These are phyloP conservation scores for Chironomus tentans DNA, from an alignment of 2,888 invertebrate genomes.

Conservation along the genomic window DNA sequence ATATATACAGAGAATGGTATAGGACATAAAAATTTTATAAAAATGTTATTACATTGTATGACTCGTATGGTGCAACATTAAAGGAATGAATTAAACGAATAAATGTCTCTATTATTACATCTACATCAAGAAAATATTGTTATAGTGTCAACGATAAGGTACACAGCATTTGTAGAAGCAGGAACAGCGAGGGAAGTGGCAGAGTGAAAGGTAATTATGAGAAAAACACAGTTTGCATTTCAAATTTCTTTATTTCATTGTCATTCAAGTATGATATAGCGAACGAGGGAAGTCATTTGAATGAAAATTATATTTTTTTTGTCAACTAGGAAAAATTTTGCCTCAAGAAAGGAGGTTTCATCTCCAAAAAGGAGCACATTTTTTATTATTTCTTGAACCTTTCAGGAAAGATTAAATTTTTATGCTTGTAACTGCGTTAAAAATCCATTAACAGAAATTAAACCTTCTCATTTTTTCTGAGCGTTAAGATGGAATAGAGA, in stretches of 20 bases:
- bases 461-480: neutral
- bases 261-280: neutral
- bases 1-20: neutral
- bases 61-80: neutral
- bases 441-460: slow-evolving; percentile 15
- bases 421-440: slow-evolving; percentile 17
- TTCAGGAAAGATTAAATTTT: slow-evolving; percentile 17
- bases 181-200: neutral
- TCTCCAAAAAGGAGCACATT: too few relatives aligned
- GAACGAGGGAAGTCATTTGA: neutral
- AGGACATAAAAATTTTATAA: neutral
- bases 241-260: neutral
- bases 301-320: too few relatives aligned
- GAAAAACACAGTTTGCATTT: neutral
- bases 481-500: neutral
- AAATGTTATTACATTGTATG: neutral
- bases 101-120: neutral
- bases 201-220: neutral
- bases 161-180: neutral
- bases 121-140: too few relatives aligned
- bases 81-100: neutral
- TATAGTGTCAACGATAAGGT: neutral
- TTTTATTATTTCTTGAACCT: neutral
- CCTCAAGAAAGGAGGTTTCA: too few relatives aligned
- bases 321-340: too few relatives aligned